Percentiles rank a stretch among this genome's conserved stretches.
phyloP scores from a whole-genome alignment of 1,140 invertebrate genomes.

The Zaprionus lachaisei region DNA sequence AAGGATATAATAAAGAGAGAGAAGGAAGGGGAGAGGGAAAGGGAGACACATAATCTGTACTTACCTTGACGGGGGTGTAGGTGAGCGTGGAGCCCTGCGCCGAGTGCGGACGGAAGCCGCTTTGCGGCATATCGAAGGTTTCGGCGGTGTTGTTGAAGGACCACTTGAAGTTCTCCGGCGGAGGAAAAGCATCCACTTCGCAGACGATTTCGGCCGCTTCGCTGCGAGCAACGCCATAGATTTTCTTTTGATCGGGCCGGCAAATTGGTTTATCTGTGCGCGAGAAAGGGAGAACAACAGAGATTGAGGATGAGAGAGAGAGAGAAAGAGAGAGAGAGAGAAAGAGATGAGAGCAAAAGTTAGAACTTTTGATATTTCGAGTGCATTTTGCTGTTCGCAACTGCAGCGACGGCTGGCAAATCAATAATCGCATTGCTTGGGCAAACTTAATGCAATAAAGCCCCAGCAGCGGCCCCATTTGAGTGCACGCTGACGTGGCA shows the following conservation, averaged over 20 bases:
- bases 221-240: slow-evolving; percentile 93
- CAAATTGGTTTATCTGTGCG: slow-evolving; percentile 93
- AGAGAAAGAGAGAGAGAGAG: slow-evolving; percentile 15
- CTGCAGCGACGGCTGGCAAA: slow-evolving; percentile 42
- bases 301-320: slow-evolving; percentile 1
- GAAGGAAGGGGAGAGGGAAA: no score
- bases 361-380: slow-evolving; percentile 60
- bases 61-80: slow-evolving; percentile 90
- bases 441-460: slow-evolving; percentile 54
- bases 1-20: no score
- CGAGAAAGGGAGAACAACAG: slow-evolving; percentile 16
- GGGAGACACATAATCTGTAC: slow-evolving; percentile 22
- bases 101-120: slow-evolving; percentile 84
- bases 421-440: slow-evolving; percentile 73
- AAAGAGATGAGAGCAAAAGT: slow-evolving; percentile 20
- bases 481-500: slow-evolving; percentile 11
- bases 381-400: slow-evolving; percentile 72
- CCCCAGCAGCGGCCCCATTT: slow-evolving; percentile 21
- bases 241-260: slow-evolving; percentile 89
- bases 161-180: slow-evolving; percentile 93
- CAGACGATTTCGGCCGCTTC: slow-evolving; percentile 93
- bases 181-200: slow-evolving; percentile 94
- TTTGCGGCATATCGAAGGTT: slow-evolving; percentile 89
- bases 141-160: slow-evolving; percentile 95
- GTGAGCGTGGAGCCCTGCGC: slow-evolving; percentile 89